These are phyloP conservation scores for Garra rufa DNA, from an alignment of 2,113 vertebrate species.

Conservation along the genomic window DNA sequence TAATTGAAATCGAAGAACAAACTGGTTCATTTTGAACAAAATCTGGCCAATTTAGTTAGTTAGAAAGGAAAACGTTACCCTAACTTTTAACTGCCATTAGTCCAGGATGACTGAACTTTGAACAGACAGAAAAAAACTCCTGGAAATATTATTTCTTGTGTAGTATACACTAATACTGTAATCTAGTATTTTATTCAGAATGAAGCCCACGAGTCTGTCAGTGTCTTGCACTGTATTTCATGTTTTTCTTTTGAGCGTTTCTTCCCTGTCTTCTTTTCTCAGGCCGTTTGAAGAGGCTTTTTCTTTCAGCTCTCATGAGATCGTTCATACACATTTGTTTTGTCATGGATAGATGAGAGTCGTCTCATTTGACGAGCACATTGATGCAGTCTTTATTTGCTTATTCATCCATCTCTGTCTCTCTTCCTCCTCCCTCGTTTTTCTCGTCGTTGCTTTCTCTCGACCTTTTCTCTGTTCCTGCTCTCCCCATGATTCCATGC, in stretches of 20 bases:
- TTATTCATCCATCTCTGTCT: slow-evolving; percentile 65
- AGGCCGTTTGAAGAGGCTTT: slow-evolving; percentile 60
- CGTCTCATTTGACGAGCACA: slow-evolving; percentile 50
- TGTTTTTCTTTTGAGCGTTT: slow-evolving; percentile 46
- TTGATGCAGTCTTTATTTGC: slow-evolving; percentile 59
- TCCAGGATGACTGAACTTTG: neutral
- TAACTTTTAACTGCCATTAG: neutral
- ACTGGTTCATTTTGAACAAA: neutral
- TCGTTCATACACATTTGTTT: slow-evolving; percentile 46
- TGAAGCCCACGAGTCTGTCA: neutral
- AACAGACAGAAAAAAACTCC: neutral
- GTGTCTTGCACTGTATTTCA: neutral
- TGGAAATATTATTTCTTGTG: neutral
- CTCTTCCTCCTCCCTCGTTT: slow-evolving; percentile 40
- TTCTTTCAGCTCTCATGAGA: slow-evolving; percentile 55
- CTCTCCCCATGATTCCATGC: slow-evolving; percentile 48
- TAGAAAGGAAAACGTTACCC: neutral
- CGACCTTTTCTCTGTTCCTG: slow-evolving; percentile 16
- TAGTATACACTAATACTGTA: neutral
- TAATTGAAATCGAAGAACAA: neutral
- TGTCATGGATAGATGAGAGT: slow-evolving; percentile 23
- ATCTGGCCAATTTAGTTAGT: neutral
- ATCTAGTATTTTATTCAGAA: neutral
- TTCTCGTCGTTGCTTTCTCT: slow-evolving; percentile 51
- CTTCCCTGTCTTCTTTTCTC: slow-evolving; percentile 54